Evolutionary conservation across 1,140 invertebrate species (phyloP).

Genomic region (Cydia pomonella): DNA sequence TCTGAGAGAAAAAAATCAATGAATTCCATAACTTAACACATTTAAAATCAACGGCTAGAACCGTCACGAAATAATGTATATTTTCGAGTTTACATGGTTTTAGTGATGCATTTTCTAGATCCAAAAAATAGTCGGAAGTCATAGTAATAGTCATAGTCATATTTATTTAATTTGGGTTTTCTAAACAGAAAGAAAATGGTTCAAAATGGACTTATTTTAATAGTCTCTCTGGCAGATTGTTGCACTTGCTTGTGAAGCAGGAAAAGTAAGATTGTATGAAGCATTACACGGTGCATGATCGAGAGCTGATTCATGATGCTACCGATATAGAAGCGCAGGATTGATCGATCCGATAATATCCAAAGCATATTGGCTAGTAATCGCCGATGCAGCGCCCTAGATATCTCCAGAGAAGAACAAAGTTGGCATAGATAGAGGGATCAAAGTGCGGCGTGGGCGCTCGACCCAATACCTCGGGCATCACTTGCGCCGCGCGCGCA

Average conservation of each 20-base stretch:
- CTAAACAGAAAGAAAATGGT: not conserved
- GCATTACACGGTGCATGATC: constrained; percentile 20
- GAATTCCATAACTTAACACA: not conserved
- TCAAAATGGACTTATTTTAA: not conserved
- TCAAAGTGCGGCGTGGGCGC: constrained; percentile 78
- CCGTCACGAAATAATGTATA: not conserved
- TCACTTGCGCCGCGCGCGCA: constrained; percentile 52
- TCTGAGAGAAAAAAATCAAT: constrained; percentile 35
- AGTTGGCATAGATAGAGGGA: constrained; percentile 78
- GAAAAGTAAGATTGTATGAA: constrained; percentile 1
- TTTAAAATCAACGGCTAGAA: not conserved
- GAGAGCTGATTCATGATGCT: constrained; percentile 28
- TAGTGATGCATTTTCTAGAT: not conserved
- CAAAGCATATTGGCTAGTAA: constrained; percentile 47
- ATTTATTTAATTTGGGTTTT: not conserved
- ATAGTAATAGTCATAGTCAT: no score
- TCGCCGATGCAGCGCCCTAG: constrained; percentile 61
- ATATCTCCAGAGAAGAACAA: constrained; percentile 73
- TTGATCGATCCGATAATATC: constrained; percentile 55
- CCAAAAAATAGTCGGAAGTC: no score
- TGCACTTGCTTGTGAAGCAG: not conserved
- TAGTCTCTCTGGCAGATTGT: not conserved
- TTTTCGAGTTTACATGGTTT: not conserved
- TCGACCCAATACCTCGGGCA: constrained; percentile 73
- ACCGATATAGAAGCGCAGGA: constrained; percentile 39